Evolutionary conservation across 2,113 vertebrate genomes (phyloP).

Genomic region (Larimichthys crocea): DNA sequence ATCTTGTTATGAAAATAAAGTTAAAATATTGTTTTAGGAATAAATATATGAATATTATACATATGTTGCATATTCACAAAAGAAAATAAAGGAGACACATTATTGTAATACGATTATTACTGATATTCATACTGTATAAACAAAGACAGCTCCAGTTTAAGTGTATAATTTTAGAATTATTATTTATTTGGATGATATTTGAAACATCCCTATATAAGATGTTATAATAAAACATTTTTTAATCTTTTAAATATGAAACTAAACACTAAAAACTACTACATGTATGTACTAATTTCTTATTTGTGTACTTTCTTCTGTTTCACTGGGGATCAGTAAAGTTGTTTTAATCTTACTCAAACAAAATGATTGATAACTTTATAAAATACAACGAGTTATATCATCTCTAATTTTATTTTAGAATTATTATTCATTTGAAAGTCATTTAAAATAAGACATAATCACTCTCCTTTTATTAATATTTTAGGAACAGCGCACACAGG

Average conservation of each 20-base stretch:
- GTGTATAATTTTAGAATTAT: background rate
- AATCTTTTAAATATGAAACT: no score
- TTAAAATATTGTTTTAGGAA: background rate
- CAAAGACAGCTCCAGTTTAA: background rate
- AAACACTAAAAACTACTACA: background rate
- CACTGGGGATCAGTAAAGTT: background rate
- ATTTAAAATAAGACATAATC: background rate
- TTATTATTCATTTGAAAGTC: background rate
- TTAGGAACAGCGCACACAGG: background rate
- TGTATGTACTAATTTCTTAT: background rate
- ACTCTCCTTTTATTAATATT: background rate
- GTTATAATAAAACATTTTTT: background rate
- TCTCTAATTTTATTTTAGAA: background rate
- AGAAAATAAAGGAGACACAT: background rate
- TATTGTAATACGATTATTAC: background rate
- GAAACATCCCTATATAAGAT: background rate
- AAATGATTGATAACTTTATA: background rate
- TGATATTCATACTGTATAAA: background rate
- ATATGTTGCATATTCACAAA: background rate
- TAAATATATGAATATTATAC: background rate
- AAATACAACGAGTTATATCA: background rate
- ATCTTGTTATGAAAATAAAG: background rate
- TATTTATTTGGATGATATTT: background rate
- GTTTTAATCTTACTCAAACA: background rate
- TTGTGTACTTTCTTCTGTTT: background rate